Base-by-base conservation (phyloP, 2,113 vertebrate genomes). In the Leptocoma aspasia region DNA sequence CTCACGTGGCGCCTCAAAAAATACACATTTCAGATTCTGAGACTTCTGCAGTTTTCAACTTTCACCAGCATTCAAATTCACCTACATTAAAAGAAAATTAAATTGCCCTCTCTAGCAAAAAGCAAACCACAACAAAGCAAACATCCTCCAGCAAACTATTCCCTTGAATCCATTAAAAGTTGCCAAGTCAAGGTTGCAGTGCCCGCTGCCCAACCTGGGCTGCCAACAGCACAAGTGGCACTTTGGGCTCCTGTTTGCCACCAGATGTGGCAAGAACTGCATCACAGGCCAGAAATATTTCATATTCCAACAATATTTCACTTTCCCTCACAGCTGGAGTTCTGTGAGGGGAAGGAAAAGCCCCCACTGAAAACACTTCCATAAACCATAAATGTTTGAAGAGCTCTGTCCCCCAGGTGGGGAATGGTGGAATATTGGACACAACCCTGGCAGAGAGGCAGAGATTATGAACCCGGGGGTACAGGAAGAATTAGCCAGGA, bases 41-140 rank as follows among this genome's bases (percentile, higher is more conserved):
- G 33, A 60, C 57, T 93, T 63, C 18, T 47, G 87, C 85, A 95
- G 92, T 41, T 56, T 37, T 96, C 95, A 96, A 94, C 93, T 94
- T 95, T 96, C 88, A 92, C 92, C 95, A 97, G 78, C 90, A 97
- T 97, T 95, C 87, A 96, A 95, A 96, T 95, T 88, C 90, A 94
- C 87, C 91, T 91, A 88, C 82, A 42, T 92, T 90, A 96, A 88
- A 96, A 90, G 92, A 94, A 97, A 96, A 96, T 89, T 88, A 95
- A 94, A 94, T 93, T 75, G 90, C 56, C 79, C 64, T 94, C 94
- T 92, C 80, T 86, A 80, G 86, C 60, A 75, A 92, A 95, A 94
- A 94, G 89, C 69, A 83, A 94, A 78, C 95, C 94, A 97, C 93
- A 96, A 96, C 75, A 94, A 94, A 96, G 95, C 92, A 95, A 96